These are phyloP conservation scores for Dipus sagitta DNA, from an alignment of 2,797 vertebrate species.

Conservation along the genomic window DNA sequence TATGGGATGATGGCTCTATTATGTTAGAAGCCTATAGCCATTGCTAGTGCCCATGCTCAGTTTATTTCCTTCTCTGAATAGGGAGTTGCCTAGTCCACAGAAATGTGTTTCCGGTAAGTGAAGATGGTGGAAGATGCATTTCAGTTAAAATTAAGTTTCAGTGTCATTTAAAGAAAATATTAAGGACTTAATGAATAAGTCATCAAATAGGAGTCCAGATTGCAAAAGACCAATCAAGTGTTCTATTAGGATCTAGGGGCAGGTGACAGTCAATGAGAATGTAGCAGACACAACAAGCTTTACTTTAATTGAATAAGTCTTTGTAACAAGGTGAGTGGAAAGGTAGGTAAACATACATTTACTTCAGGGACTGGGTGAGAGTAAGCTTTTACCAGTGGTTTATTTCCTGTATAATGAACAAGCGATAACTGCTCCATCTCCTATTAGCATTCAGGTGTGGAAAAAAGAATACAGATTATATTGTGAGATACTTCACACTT, in stretches of 20 bases:
- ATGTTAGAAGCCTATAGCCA: not conserved
- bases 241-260: not conserved
- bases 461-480: not conserved
- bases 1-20: not conserved
- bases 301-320: not conserved
- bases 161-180: not conserved
- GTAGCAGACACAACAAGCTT: not conserved
- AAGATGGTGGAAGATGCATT: not conserved
- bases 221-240: not conserved
- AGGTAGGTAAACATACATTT: not conserved
- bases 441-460: not conserved
- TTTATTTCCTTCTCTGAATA: not conserved
- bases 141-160: not conserved
- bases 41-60: not conserved
- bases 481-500: not conserved
- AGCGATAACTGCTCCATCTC: not conserved
- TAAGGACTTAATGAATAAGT: not conserved
- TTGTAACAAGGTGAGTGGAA: not conserved
- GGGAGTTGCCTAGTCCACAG: not conserved
- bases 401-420: not conserved
- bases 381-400: not conserved
- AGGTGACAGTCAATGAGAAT: not conserved
- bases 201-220: not conserved
- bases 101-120: not conserved
- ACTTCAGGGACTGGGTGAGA: not conserved